Conservation (phyloP, 2,888 invertebrate genomes). For the Amphipoea oculea region DNA sequence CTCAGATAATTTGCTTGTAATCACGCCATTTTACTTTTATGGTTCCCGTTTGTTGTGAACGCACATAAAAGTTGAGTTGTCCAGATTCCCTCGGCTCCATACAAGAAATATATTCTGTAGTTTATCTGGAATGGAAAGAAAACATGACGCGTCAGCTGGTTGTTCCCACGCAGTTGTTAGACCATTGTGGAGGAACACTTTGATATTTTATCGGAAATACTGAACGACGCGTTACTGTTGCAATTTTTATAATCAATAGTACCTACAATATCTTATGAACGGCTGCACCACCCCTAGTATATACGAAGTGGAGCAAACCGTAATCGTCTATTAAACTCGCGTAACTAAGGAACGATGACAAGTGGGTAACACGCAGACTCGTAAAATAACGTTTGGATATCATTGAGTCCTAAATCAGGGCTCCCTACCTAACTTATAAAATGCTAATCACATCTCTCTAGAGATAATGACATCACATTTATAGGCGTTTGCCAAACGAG, state of each 20-base stretch:
- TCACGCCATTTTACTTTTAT: conserved; percentile 56
- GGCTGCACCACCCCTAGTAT: background rate
- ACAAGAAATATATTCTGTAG: conserved; percentile 37
- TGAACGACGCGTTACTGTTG: conserved; percentile 32
- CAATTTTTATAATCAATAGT: conserved; percentile 45
- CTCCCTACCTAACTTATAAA: conserved; percentile 29
- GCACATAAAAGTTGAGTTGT: conserved; percentile 50
- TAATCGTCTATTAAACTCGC: conserved; percentile 8
- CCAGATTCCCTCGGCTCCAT: conserved; percentile 51
- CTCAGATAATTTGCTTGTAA: conserved; percentile 62
- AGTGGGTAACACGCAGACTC: conserved; percentile 17
- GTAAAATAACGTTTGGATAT: conserved; percentile 41
- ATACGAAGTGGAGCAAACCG: background rate
- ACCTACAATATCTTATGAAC: background rate
- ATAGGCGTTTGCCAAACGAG: conserved; percentile 58
- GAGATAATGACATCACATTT: conserved; percentile 49
- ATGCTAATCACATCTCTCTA: conserved; percentile 49
- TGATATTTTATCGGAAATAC: conserved; percentile 55
- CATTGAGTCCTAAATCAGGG: conserved; percentile 35
- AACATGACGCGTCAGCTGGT: conserved; percentile 44
- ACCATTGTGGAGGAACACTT: conserved; percentile 25
- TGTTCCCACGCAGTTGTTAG: conserved; percentile 38
- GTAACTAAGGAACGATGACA: conserved; percentile 18
- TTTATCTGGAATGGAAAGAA: conserved; percentile 36
- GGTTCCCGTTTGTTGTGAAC: conserved; percentile 45